Base-by-base conservation (phyloP, 2,888 invertebrate species). In the Acleris emargana region DNA sequence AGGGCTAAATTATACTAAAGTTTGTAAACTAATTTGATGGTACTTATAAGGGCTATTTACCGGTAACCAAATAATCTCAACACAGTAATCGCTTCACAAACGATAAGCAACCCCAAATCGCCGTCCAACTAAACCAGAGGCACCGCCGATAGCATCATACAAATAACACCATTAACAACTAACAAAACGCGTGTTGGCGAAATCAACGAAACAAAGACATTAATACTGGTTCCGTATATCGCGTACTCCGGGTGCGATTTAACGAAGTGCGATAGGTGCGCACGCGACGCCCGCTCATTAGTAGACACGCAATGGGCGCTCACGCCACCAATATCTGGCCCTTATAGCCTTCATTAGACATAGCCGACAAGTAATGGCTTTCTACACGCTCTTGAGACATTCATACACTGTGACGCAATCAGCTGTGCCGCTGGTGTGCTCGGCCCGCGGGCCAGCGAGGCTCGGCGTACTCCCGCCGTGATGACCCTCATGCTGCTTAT, bases 281-380 rank as follows among this genome's bases (percentile, higher is more conserved):
- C 91, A 91, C 89, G 90, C 90, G 88, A 90, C 83, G 79, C 68
- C 64, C 76, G 82, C 86, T 89, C 88, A 89, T 90, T 90, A 90
- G 84, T 79, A 75, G 77, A 76, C 91, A 91, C 89, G 90, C 91
- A 87, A 89, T 59, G 72, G 71, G 70, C 66, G 71, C 67, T 71
- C 69, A 76, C 79, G 77, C 78, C 76, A 75, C 73, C 71, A 72
- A 71, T 72, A 73, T 73, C 68, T 71, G 73, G 68, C 71, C 73
- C 58, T 74, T 74, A 74, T 73, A 73, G 78, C 83, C 78, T 82
- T 85, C 82, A 84, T 87, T 86, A 86, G 82, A 82, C 82, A 79
- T 81, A 78, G 76, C 76, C 76, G 71, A 75, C 80, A 73, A 78
- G 78, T 85, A 87, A 86, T 84, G 79, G 76, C 72, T 80, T 80